Base-by-base conservation (phyloP, 2,888 invertebrate genomes). In the Autographa gamma region DNA sequence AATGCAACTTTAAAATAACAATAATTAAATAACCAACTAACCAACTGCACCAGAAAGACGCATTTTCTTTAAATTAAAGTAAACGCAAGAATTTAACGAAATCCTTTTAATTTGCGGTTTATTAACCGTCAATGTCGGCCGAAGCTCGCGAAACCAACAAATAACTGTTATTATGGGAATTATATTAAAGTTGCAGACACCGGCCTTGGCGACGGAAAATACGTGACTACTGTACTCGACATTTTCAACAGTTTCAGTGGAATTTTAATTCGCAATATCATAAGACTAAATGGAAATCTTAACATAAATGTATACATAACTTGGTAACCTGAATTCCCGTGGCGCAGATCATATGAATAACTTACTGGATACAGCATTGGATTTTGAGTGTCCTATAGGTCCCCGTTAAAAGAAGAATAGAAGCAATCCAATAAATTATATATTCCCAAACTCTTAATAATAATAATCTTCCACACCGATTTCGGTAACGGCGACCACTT, bases 131-230 rank as follows among this genome's bases (percentile, higher is more conserved):
- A 90, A 89, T 89, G 89, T 89, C 89, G 75, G 77, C 85, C 80
- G 82, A 48, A 48, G 69, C 74, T 69, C 71, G 76, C 69, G 73
- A 76, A 81, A 84, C 59, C n/a, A 34, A 72, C 70, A 85, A 79
- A 89, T 88, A 74, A 87, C 88, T 78, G 76, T 88, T 72, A 86
- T 89, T 86, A 88, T 0, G 59, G 59, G 71, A 87, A 89, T 86
- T 80, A 80, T 89, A 79, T 86, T 85, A 87, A 84, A 80, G 81
- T 86, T 86, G 83, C 84, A 77, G 73, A n/a, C 76, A 76, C 67
- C 60, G 89, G 82, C 89, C 89, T 88, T 89, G 85, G 69, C 73
- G 80, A 68, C 48, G 67, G 48, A 74, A 77, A 82, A 83, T 68
- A 82, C 86, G 87, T 87, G 87, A 87, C 83, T 72, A 48, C 74